Base-by-base conservation (phyloP, 2,888 invertebrate genomes). In the Drosophila mercatorum region DNA sequence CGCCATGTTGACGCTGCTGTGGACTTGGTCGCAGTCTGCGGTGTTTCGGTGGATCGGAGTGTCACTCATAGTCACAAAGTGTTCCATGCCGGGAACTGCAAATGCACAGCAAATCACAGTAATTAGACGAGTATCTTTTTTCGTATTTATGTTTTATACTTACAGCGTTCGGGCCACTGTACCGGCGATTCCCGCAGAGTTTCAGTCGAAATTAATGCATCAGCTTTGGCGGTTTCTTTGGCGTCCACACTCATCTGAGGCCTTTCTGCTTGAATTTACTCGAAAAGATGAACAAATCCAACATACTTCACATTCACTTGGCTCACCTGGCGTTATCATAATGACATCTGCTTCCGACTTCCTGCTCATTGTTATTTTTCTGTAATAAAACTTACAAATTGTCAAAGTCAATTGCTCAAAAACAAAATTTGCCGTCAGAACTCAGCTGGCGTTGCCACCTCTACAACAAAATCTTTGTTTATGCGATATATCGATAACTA, bases 141-240 rank as follows among this genome's bases (percentile, higher is more conserved):
- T 11, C 36, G 5, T 26, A n/a, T 31, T 17, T 8, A 2, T 10
- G 5, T 31, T 12, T 5, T 49, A 94, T 49, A 94, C 95, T 95
- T 94, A 98, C 98, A 97, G 94, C 97, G 97, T 93, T 98, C 98
- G 31, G 98, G 98, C 98, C 98, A 99, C 89, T 98, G 93, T 92
- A 98, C 98, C 40, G 98, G 98, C 3, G 98, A 98, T n/a, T 97
- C 95, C 83, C 98, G 95, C 84, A 99, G 93, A 92, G 97, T 97
- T 93, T 99, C 98, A 91, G 96, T 94, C 91, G 98, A 97, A 87
- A 97, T 94, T 69, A 98, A 94, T 91, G 95, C 96, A 91, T 96
- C 96, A 92, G 97, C 97, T 17, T 85, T 88, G 6, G 80, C 78
- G 5, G 51, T 28, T 28, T 57, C n/a, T 55, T 64, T 61, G 14